phyloP scores from a whole-genome alignment of 2,797 vertebrate species.

The Hirundo rustica region DNA sequence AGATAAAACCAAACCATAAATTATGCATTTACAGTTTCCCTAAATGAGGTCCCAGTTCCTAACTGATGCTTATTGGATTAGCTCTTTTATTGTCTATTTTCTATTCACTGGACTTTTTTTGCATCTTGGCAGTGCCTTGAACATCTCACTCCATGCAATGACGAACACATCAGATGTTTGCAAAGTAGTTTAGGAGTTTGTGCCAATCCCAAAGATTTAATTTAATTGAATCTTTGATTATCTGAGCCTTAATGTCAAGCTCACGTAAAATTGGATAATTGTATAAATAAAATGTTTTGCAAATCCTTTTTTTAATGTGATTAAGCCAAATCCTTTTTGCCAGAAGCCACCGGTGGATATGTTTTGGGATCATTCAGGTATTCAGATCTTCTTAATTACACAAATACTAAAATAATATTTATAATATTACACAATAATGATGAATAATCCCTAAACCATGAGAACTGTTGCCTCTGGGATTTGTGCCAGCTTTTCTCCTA shows the following conservation, averaged over 20 bases:
- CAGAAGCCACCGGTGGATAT: background rate
- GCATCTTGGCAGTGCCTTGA: background rate
- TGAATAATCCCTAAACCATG: background rate
- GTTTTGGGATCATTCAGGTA: background rate
- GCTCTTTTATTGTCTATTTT: background rate
- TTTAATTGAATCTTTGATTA: background rate
- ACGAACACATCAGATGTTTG: background rate
- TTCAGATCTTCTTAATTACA: constrained; percentile 29
- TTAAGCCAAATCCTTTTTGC: constrained; percentile 19
- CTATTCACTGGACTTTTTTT: background rate
- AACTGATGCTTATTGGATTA: background rate
- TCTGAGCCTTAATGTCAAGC: background rate
- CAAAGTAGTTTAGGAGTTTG: background rate
- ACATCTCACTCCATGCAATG: background rate
- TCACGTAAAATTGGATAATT: background rate
- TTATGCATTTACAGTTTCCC: background rate
- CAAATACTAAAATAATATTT: background rate
- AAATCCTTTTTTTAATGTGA: background rate
- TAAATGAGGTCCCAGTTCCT: background rate
- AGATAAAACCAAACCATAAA: background rate
- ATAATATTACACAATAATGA: background rate
- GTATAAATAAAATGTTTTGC: background rate
- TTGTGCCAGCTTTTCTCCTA: background rate
- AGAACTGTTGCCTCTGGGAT: background rate
- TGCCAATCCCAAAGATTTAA: background rate